Percentiles rank a stretch among this genome's conserved stretches.
phyloP scores from a whole-genome alignment of 2,113 vertebrate species.

The Pycnonotus jocosus region DNA sequence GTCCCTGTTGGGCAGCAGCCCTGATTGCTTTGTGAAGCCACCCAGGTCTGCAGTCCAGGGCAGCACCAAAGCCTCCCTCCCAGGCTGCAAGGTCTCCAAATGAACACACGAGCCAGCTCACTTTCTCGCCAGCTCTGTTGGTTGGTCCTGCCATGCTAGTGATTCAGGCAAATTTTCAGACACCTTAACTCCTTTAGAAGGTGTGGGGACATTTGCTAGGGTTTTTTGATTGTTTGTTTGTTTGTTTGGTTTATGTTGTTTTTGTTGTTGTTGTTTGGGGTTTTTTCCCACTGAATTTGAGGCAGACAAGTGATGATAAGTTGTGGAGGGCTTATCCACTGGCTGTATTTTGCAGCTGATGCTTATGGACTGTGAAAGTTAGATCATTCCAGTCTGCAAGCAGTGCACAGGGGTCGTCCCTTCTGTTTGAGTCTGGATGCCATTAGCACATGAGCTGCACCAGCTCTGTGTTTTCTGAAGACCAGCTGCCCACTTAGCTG shows the following conservation, averaged over 20 bases:
- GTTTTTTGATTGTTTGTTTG: too few species aligned
- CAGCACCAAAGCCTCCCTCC: neutral
- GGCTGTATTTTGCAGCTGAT: neutral
- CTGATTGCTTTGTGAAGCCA: neutral
- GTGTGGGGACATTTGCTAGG: neutral
- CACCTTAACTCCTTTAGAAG: neutral
- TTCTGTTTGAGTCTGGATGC: neutral
- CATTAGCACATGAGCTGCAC: neutral
- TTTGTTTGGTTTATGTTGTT: too few species aligned
- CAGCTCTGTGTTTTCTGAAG: neutral
- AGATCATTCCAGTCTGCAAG: neutral
- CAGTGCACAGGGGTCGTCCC: neutral
- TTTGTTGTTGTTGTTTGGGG: too few species aligned
- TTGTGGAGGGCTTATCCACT: neutral
- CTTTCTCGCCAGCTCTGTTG: neutral
- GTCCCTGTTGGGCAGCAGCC: neutral
- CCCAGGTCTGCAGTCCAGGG: neutral
- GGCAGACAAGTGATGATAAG: rapidly evolving
- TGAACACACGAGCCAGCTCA: neutral
- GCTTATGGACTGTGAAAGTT: neutral
- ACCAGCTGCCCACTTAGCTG: neutral
- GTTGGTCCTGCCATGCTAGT: neutral
- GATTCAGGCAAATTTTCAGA: neutral
- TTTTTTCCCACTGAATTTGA: neutral
- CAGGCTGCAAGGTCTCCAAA: neutral